Evolutionary conservation across 2,888 invertebrate genomes (phyloP), one percentile per base, ranked within the genome.

Genomic region (Andrena trimmerana): DNA sequence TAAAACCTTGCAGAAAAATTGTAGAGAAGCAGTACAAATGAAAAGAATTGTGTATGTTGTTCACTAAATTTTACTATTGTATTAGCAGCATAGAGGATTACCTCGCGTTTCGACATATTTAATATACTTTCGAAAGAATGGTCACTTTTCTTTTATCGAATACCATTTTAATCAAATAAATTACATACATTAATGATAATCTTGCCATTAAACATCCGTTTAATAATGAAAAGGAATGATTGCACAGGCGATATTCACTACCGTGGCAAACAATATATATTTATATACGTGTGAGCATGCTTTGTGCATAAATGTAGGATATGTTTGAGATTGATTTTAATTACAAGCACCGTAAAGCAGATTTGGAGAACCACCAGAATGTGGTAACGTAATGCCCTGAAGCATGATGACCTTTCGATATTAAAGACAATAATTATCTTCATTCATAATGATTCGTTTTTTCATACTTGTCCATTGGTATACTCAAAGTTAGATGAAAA

Each of bases 311-410:
- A 76, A 79, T 71, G 62, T 69, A 71, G 63, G 62, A 71, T 74
- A 71, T 71, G 54, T 63, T 77, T 79, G 7, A 80, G 59, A 59
- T 78, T 50, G 36, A 71, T 31, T 29, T 72, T 59, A 52, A 70
- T 75, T 63, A 65, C 69, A 80, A 85, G 85, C 87, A 88, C 88
- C 86, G 65, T 85, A 84, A 90, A 91, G 90, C 91, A 91, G 90
- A 93, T 93, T 93, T 93, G 79, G 91, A 93, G 93, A 93, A 89
- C 92, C 93, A 92, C 91, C 93, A 92, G 91, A 92, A 92, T 93
- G 92, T 93, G 91, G 92, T 91, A 91, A 91, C 85, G 90, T 93
- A 92, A 92, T 93, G 92, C 91, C 90, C 92, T 93, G 93, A 92
- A 93, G 93, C 93, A 94, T 94, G 93, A 91, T 82, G 90, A 90